Conservation (phyloP, 2,797 vertebrate species). For the Lithobates pipiens region DNA sequence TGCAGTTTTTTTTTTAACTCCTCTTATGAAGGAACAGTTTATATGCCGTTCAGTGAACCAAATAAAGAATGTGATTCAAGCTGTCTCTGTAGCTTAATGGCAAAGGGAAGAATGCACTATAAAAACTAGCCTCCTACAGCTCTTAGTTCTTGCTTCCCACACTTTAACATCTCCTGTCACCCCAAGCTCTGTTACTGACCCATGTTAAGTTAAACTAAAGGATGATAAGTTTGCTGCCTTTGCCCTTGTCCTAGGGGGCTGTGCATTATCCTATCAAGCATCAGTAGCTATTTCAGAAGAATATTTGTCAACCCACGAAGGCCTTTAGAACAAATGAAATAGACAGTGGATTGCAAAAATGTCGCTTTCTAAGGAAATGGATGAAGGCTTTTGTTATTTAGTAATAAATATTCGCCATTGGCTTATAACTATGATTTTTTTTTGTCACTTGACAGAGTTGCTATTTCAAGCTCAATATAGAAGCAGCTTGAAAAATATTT, state of each 20-base stretch:
- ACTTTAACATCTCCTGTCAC: constrained; percentile 85
- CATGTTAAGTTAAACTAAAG: constrained; percentile 86
- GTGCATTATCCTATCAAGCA: constrained; percentile 86
- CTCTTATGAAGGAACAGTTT: constrained; percentile 77
- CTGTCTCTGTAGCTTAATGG: constrained; percentile 80
- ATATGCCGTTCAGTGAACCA: constrained; percentile 82
- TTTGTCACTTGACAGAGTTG: constrained; percentile 80
- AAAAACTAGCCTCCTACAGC: constrained; percentile 83
- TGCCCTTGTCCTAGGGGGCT: constrained; percentile 86
- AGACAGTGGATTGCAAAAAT: constrained; percentile 84
- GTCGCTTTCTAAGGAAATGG: constrained; percentile 84
- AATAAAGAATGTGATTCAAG: constrained; percentile 82
- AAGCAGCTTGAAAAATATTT: constrained; percentile 80
- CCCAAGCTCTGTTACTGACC: constrained; percentile 85
- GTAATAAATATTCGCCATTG: constrained; percentile 82
- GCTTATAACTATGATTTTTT: constrained; percentile 83
- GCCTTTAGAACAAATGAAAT: constrained; percentile 85
- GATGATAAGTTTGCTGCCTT: constrained; percentile 88
- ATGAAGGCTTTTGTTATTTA: constrained; percentile 83
- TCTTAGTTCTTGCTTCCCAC: constrained; percentile 83
- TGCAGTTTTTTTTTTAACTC: constrained; percentile 59
- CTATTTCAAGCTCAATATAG: constrained; percentile 82
- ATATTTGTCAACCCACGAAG: constrained; percentile 84
- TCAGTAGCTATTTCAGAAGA: constrained; percentile 83
- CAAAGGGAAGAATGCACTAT: constrained; percentile 83